Evolutionary conservation across 92 coral and sea anemone genomes (phyloP), one percentile per base, ranked within the genome.

Genomic region (Desmophyllum pertusum): DNA sequence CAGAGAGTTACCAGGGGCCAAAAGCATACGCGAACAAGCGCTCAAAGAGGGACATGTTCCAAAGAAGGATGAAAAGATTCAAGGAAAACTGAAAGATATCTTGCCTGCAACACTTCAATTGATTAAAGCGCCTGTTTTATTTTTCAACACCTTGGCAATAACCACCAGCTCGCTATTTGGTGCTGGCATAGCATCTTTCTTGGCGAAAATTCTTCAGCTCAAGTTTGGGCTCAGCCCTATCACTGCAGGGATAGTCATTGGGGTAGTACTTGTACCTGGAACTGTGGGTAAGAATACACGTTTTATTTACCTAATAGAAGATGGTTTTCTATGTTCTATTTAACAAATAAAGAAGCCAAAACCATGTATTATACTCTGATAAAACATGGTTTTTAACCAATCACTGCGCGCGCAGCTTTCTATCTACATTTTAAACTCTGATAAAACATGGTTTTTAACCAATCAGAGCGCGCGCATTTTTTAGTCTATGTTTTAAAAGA

Each of bases 1-100:
- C 15, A 50, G 86, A 10, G 93, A 84, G 73, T 83, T 96, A 65
- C 96, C 98, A 3, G 96, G 98, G 10, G 85, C 95, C 62, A 83
- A 84, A 23, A 89, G 83, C 21, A 85, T 88, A 57, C 93, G 98
- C n/a, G 86, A 86, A 50, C 85, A 92, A 50, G 94, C 93, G 14
- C 85, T 86, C 40, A 82, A 84, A 31, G 87, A 92, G 7, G 95
- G 99, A 2, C 45, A 88, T 48, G 72, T 90, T 36, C 88, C 87
- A 21, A 83, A 89, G 73, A 85, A 75, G 37, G 90, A 84, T 57
- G 86, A 69, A 27, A 76, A 45, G 39, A 69, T 84, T 50, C 63
- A 73, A 75, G 98, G 87, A 64, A 86, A 76, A 30, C 6, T 92
- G 29, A 89, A 85, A 67, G 90, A 88, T n/a, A 70, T 94, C 63